Base-by-base conservation (phyloP, 2,797 vertebrate genomes). In the Chrosomus eos region DNA sequence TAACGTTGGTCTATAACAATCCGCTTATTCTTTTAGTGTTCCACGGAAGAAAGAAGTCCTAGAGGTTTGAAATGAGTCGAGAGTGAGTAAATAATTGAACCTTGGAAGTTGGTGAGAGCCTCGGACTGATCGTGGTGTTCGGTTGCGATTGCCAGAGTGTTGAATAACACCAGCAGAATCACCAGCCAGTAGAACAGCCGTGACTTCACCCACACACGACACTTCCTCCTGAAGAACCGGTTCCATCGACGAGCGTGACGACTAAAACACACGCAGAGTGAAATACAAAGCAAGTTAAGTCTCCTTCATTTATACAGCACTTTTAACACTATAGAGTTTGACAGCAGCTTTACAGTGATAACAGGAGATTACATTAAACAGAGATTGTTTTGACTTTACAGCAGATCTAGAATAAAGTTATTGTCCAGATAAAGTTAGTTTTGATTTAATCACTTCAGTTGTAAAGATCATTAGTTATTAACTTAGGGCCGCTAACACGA, bases 181-280 rank as follows among this genome's bases (percentile, higher is more conserved):
- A 98, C 96, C 87, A 97, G 93, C 97, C 97, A 97, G 88, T 97
- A 96, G 93, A 98, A 97, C 75, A 95, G 93, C 62, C 87, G 94
- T 82, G 97, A 97, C 90, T 97, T 98, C 58, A 98, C 96, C 75
- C 96, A 92, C 2, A 91, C 93, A 0, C 95, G 94, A 88, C 97
- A 97, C 89, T 96, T 98, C 89, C 97, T 93, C 2, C 97, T 96
- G 38, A 97, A 95, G 90, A 97, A 92, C 0, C 97, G 94, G 86
- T 98, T 97, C 88, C 90, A 90, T 6, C 92, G 95, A 60, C 96
- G 90, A 92, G 96, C 95, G 55, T 94, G 95, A 0, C 94, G 95
- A 77, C 96, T 97, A 1, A 71, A 48, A 19, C 28, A 74, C 38
- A 33, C 31, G 62, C 31, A 84, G 23, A 3, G 7, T 67, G 1